These are phyloP conservation scores for Alethe castanea DNA, from an alignment of 2,113 vertebrate species.

Conservation along the genomic window DNA sequence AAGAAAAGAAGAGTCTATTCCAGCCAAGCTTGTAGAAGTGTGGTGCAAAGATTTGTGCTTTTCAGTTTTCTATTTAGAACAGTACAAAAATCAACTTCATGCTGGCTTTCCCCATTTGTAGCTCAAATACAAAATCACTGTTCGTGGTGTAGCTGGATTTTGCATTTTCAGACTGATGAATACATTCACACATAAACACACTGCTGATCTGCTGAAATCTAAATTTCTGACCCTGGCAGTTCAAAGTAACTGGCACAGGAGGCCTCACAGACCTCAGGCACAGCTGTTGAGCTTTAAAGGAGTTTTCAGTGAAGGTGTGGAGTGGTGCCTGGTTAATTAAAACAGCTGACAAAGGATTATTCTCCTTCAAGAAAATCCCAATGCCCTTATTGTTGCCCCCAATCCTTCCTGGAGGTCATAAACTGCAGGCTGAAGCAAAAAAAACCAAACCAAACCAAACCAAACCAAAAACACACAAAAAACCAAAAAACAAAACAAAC, in stretches of 20 bases:
- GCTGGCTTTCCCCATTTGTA: background rate
- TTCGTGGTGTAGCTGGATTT: background rate
- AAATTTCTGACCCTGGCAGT: background rate
- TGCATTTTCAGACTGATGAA: background rate
- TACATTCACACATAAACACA: background rate
- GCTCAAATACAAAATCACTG: background rate
- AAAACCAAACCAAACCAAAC: background rate
- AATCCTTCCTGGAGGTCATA: background rate
- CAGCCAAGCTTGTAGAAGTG: background rate
- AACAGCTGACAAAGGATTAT: background rate
- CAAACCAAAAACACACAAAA: too few species aligned
- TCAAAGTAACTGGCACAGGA: background rate
- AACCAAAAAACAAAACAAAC: too few species aligned
- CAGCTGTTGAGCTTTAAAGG: background rate
- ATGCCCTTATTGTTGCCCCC: background rate
- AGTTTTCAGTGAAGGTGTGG: background rate
- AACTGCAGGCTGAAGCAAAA: background rate
- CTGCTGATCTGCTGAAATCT: background rate
- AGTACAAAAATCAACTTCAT: background rate
- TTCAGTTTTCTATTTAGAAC: background rate
- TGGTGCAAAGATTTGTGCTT: background rate
- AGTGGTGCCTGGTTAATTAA: background rate
- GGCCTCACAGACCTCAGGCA: background rate
- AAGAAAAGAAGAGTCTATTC: background rate
- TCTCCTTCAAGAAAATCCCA: background rate